Base-by-base conservation (phyloP, 2,797 vertebrate species). In the Phaenicophaeus curvirostris region DNA sequence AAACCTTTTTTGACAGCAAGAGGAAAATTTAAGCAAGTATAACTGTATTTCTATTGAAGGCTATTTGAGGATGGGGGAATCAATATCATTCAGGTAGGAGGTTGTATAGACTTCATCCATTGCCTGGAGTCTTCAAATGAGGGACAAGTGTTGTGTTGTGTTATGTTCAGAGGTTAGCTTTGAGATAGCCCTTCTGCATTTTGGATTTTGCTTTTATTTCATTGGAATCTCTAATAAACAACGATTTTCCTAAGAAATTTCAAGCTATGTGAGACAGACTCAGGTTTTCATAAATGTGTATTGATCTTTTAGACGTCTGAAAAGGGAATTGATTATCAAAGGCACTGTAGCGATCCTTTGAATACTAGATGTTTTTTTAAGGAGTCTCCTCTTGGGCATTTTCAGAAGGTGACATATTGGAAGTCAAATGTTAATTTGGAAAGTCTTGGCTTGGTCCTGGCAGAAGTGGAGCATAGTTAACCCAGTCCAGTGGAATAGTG, bases 291-390 rank as follows among this genome's bases (percentile, higher is more conserved):
- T 41, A 83, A 87, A n/a, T 15, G 30, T 35, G 62, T 46, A 17
- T 69, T 48, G 69, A 72, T 92, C 62, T 61, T 73, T 48, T 23
- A 18, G 20, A 20, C 39, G 46, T 30, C 62, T 84, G 84, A 16
- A 81, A 82, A 61, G 33, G 25, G 53, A 74, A 62, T 39, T 66
- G 46, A 9, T 62, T 51, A 33, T 21, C 11, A 58, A 62, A 58
- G 68, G 61, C 0, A 0, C 24, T 2, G 7, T 41, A 41, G 42
- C 3, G 2, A 23, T 42, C 24, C 37, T 63, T 51, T 33, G 62
- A 58, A 6, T 58, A 19, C 8, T 8, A 30, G 42, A 7, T 31
- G 19, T 4, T 44, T 39, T 55, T 86, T 68, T 15, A 41, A 55
- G 42, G 69, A 80, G 28, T 41, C 44, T 71, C 25, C 30, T 73